Evolutionary conservation across 2,888 invertebrate species (phyloP).

Genomic region (Spodoptera littoralis): DNA sequence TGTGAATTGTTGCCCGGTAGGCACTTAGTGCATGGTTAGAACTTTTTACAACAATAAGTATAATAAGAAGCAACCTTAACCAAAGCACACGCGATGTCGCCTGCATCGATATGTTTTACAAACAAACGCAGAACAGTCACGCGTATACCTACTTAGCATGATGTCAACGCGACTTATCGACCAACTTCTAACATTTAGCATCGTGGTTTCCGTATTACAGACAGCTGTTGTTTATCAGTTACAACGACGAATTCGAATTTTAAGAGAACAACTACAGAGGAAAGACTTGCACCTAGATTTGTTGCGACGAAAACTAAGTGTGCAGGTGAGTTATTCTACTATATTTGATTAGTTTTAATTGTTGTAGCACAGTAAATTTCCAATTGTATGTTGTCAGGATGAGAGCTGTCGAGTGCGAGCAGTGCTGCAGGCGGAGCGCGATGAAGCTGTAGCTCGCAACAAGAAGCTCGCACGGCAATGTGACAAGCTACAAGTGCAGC

Average conservation of each 20-base stretch:
- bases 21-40: slow-evolving; percentile 15
- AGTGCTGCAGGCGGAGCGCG: slow-evolving; percentile 90
- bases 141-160: slow-evolving; percentile 41
- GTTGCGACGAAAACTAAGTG: slow-evolving; percentile 94
- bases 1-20: no score
- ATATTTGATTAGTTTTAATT: no score
- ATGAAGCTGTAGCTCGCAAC: slow-evolving; percentile 91
- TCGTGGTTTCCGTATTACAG: slow-evolving; percentile 78
- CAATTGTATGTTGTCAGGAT: slow-evolving; percentile 66
- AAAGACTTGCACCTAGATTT: slow-evolving; percentile 97
- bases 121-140: slow-evolving; percentile 41
- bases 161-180: slow-evolving; percentile 33
- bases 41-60: slow-evolving; percentile 7
- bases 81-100: slow-evolving; percentile 43
- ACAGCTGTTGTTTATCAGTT: slow-evolving; percentile 96
- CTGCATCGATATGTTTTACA: slow-evolving; percentile 9
- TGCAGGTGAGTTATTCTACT: slow-evolving; percentile 89
- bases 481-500: slow-evolving; percentile 94
- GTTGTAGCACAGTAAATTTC: no score
- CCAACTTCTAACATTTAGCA: slow-evolving; percentile 30
- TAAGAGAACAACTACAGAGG: slow-evolving; percentile 96
- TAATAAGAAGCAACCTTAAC: slow-evolving; percentile 10
- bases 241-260: slow-evolving; percentile 94
- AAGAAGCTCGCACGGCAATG: slow-evolving; percentile 95
- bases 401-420: slow-evolving; percentile 83